Evolutionary conservation across 2,888 invertebrate genomes (phyloP).

Genomic region (Acleris cristana): DNA sequence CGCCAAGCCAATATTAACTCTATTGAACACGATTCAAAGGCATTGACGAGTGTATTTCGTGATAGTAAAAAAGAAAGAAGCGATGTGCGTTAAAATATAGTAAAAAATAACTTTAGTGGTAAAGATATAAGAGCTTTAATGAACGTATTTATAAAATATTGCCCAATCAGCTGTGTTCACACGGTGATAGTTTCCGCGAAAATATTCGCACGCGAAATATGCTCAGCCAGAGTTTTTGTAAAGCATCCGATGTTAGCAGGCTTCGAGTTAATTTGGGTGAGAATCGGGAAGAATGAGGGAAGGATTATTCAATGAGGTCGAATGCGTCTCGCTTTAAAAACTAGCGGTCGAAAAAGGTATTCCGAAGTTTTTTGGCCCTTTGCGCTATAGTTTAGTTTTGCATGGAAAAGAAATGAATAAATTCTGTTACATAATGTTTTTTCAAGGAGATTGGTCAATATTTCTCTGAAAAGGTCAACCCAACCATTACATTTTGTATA

Average conservation of each 20-base stretch:
- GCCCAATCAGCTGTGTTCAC: slow-evolving; percentile 43
- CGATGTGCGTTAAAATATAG: not conserved
- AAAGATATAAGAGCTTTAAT: not conserved
- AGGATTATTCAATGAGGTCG: no score
- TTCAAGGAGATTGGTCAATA: no score
- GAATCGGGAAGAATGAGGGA: not conserved
- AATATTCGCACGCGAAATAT: slow-evolving; percentile 31
- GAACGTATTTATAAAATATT: not conserved
- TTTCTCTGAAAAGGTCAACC: no score
- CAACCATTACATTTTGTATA: no score
- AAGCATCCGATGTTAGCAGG: slow-evolving; percentile 38
- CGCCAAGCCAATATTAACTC: not conserved
- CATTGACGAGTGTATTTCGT: not conserved
- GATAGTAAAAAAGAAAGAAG: not conserved
- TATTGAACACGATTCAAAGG: not conserved
- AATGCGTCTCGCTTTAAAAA: no score
- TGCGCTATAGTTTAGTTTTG: no score
- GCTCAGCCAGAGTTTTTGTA: slow-evolving; percentile 33
- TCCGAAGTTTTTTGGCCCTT: no score
- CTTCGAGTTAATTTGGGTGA: slow-evolving; percentile 37
- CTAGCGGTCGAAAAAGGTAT: no score
- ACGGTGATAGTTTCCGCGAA: slow-evolving; percentile 42
- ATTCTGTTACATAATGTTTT: no score
- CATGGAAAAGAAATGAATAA: no score
- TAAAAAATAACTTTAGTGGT: not conserved